A percentile compares a stretch with the other conserved stretches of the same genome.
phyloP scores from a whole-genome alignment of 1,140 invertebrate genomes.

The Nautilus pompilius region DNA sequence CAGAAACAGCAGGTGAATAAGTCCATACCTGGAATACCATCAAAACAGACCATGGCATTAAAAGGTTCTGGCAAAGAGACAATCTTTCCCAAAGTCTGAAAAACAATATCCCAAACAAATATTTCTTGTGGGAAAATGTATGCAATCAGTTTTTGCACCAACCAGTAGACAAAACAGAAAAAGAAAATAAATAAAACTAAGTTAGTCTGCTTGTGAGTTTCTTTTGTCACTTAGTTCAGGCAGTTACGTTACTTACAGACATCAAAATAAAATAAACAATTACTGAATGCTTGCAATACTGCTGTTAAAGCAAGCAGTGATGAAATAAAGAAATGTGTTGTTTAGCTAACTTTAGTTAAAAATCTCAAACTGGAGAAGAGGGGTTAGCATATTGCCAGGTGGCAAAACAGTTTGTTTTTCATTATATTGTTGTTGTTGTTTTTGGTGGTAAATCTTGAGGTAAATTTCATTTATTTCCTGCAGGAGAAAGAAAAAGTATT shows the following conservation, averaged over 20 bases:
- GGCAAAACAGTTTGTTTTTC: too few species aligned
- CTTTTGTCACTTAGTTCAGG: background rate
- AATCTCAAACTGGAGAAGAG: too few species aligned
- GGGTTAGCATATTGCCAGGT: too few species aligned
- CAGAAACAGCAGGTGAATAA: background rate
- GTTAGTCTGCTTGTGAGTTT: background rate
- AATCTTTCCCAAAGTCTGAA: constrained; percentile 46
- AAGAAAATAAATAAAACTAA: background rate
- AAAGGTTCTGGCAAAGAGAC: constrained; percentile 44
- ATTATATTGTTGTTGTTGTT: too few species aligned
- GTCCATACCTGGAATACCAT: constrained; percentile 43
- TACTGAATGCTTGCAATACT: background rate
- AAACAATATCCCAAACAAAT: constrained; percentile 8
- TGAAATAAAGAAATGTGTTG: too few species aligned
- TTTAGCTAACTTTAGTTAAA: too few species aligned
- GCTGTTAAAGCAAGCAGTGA: too few species aligned
- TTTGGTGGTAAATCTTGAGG: too few species aligned
- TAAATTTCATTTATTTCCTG: too few species aligned
- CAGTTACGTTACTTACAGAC: background rate
- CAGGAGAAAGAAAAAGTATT: too few species aligned
- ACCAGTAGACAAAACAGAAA: background rate
- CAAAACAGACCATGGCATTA: constrained; percentile 47
- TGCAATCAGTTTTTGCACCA: too few species aligned
- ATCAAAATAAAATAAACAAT: background rate
- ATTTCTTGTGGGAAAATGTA: too few species aligned